Base-by-base conservation (phyloP, 2,797 vertebrate genomes). In the Myotis planiceps region DNA sequence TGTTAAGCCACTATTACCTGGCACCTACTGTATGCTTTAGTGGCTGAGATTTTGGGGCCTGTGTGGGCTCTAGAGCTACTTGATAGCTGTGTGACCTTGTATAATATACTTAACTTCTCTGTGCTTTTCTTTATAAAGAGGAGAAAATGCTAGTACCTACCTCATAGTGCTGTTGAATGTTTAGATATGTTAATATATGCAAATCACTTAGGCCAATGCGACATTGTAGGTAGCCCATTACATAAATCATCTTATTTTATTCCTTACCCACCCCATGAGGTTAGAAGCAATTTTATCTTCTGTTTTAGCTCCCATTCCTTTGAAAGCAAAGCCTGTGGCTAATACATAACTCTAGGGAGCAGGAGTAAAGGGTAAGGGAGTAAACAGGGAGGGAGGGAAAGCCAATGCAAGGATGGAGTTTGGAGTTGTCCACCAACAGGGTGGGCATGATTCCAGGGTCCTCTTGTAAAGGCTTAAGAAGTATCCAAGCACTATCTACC, bases 371-470 rank as follows among this genome's bases (percentile, higher is more conserved):
- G 47, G 16, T 0, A 21, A 18, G 23, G 45, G 47, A 23, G 42
- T 25, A 69, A 21, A 8, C 21, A 3, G 3, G 7, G 18, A 12
- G 0, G 7, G 19, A 82, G 25, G 51, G 42, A 55, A 34, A 45
- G 37, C 5, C 25, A 8, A 2, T 0, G 23, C 18, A 23, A 23
- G 7, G 65, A 25, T 1, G 21, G 9, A 3, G 1, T 4, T 34
- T 23, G 53, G 69, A 34, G 18, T 9, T 29, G 53, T 14, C 13
- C 8, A 18, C 9, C 25, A 16, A 0, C 34, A 53, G 39, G 25
- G 15, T 68, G 34, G 42, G 9, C n/a, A 15, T 53, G 71, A 58
- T 23, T 79, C 27, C 51, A 3, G 1, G 10, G n/a, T 1, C 21
- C 34, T 25, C 29, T 32, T 5, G 3, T 37, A 74, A 69, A 92